Evolutionary conservation across 2,113 vertebrate species (phyloP).

Genomic region (Heliornis fulica): DNA sequence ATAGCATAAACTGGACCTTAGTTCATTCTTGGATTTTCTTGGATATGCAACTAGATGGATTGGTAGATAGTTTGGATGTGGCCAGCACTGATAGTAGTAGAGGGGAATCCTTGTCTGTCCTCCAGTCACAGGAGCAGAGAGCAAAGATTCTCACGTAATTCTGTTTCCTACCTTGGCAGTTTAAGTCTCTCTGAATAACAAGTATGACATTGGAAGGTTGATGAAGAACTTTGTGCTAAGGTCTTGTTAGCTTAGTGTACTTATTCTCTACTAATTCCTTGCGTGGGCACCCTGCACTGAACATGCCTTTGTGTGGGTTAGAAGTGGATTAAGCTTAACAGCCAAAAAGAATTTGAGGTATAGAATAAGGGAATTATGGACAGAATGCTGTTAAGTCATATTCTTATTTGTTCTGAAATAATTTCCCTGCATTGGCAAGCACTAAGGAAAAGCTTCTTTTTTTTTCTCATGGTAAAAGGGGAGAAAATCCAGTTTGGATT

Average conservation of each 20-base stretch:
- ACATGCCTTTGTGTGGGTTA: constrained; percentile 41
- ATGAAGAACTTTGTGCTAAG: constrained; percentile 5
- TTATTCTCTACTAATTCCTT: constrained; percentile 42
- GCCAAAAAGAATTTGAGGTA: background rate
- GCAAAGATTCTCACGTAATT: background rate
- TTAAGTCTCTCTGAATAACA: background rate
- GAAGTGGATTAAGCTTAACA: constrained; percentile 50
- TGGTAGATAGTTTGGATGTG: background rate
- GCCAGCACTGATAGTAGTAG: background rate
- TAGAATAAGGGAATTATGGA: constrained; percentile 31
- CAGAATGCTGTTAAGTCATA: constrained; percentile 5
- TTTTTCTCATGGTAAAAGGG: background rate
- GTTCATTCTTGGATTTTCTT: background rate
- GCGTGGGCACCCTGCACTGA: constrained; percentile 7
- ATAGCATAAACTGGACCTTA: background rate
- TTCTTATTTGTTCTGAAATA: constrained; percentile 38
- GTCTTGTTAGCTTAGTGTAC: constrained; percentile 19
- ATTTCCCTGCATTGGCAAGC: constrained; percentile 23
- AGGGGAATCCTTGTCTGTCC: background rate
- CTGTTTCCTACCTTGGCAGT: background rate
- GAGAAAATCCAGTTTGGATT: background rate
- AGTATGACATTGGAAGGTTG: background rate
- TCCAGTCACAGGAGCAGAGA: background rate
- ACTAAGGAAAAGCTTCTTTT: constrained; percentile 22
- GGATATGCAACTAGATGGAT: background rate